Evolutionary conservation across 2,888 invertebrate genomes (phyloP), one percentile per base, ranked within the genome.

Genomic region (Scaeva pyrastri): DNA sequence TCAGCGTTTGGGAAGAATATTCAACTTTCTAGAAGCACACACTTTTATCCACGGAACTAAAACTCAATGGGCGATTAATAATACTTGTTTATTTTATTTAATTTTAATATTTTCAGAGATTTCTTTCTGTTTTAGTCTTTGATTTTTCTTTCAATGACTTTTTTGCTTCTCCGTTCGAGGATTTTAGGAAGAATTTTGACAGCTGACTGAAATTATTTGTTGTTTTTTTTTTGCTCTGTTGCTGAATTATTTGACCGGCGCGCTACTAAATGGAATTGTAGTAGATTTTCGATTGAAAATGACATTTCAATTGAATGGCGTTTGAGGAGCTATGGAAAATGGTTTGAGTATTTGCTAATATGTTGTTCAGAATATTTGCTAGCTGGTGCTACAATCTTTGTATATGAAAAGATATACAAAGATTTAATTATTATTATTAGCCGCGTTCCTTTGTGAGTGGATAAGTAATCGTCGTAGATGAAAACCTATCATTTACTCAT

Each of bases 231-330:
- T 41, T 66, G 14, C 14, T 68, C 76, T 85, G 81, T 81, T 81
- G 80, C 85, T 80, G 76, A 80, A 76, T 80, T 36, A 23, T 55
- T 76, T 43, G 84, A 80, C 85, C 85, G 81, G 85, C 81, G 85
- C 85, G 77, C 8, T 66, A 19, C 31, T 19, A 48, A 41, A 6
- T 48, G 11, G 31, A 48, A 48, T 36, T 66, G 66, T 66, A 66
- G 19, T 66, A 66, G 66, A 66, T 48, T 66, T 0, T 7, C 8
- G 1, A 12, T 7, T 31, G 6, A 14, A 19, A 48, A 36, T 45
- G 48, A 45, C 64, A 45, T 16, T 36, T 48, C 2, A 31, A 16
- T 2, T 0, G n/a, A 6, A 21, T 3, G 8, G 8, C 8, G 31
- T 48, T 48, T 66, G 48, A 48, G 31, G 48, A 26, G 43, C 2